Evolutionary conservation across 2,888 invertebrate species (phyloP).

Genomic region (Phorcus lineatus): DNA sequence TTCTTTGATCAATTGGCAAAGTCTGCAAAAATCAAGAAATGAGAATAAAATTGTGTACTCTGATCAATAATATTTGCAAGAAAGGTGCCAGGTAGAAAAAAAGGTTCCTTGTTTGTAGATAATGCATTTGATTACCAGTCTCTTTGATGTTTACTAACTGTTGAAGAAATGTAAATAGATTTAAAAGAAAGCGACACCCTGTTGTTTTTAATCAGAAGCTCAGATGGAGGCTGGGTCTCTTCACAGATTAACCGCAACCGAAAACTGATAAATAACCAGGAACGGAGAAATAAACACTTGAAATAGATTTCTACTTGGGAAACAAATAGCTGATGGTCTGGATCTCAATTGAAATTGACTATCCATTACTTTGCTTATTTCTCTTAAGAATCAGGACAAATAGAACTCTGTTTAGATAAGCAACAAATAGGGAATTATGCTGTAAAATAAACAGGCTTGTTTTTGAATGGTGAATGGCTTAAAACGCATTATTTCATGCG

Average conservation of each 20-base stretch:
- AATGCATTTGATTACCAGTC: background rate
- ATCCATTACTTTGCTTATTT: background rate
- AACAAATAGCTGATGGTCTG: background rate
- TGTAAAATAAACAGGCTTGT: too few species aligned
- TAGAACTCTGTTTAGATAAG: background rate
- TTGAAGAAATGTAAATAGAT: slow-evolving; percentile 1
- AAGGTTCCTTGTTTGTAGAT: background rate
- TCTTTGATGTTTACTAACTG: background rate
- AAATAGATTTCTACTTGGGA: background rate
- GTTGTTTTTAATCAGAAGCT: slow-evolving; percentile 6
- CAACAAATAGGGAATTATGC: too few species aligned
- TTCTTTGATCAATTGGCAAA: too few species aligned
- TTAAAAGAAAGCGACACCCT: background rate
- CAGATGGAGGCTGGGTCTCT: background rate
- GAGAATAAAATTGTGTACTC: too few species aligned
- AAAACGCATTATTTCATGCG: background rate
- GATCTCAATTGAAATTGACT: background rate
- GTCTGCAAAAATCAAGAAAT: too few species aligned
- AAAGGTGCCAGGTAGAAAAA: too few species aligned
- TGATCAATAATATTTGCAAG: too few species aligned
- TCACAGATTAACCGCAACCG: background rate
- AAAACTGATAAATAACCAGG: background rate
- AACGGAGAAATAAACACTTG: slow-evolving; percentile 7
- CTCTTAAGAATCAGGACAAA: slow-evolving; percentile 11
- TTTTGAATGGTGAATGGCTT: too few species aligned